phyloP scores from a whole-genome alignment of 1,140 invertebrate genomes.

The Cylas formicarius region DNA sequence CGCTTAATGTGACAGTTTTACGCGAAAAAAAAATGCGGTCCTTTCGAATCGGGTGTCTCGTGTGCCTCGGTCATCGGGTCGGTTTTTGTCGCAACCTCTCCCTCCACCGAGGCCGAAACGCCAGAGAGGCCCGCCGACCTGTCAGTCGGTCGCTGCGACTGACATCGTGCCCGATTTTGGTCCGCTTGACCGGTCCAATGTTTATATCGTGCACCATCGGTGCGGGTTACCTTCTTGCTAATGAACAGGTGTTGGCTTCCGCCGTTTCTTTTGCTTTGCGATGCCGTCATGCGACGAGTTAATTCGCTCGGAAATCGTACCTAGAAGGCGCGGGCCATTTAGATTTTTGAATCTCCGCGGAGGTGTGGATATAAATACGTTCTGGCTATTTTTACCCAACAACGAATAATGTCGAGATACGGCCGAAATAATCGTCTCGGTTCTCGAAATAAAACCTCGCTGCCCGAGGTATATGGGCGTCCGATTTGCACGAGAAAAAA shows the following conservation, averaged over 20 bases:
- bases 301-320: neutral
- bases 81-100: neutral
- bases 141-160: constrained; percentile 13
- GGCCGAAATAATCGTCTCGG: too few species aligned
- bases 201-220: constrained; percentile 26
- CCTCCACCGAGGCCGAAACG: neutral
- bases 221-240: neutral
- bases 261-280: neutral
- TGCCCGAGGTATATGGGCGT: too few species aligned
- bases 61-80: constrained; percentile 5
- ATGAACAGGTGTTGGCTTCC: neutral
- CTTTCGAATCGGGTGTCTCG: constrained; percentile 5
- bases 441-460: too few species aligned
- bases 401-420: too few species aligned
- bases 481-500: too few species aligned
- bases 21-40: constrained; percentile 12
- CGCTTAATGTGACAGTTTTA: constrained; percentile 28
- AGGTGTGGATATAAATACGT: too few species aligned
- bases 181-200: constrained; percentile 32
- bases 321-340: too few species aligned
- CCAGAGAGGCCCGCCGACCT: constrained; percentile 1
- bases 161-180: constrained; percentile 30
- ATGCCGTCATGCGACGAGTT: neutral
- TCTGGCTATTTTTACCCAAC: too few species aligned
- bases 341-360: too few species aligned